These are phyloP conservation scores for Orthosia gothica DNA, from an alignment of 2,888 invertebrate species.

Conservation along the genomic window DNA sequence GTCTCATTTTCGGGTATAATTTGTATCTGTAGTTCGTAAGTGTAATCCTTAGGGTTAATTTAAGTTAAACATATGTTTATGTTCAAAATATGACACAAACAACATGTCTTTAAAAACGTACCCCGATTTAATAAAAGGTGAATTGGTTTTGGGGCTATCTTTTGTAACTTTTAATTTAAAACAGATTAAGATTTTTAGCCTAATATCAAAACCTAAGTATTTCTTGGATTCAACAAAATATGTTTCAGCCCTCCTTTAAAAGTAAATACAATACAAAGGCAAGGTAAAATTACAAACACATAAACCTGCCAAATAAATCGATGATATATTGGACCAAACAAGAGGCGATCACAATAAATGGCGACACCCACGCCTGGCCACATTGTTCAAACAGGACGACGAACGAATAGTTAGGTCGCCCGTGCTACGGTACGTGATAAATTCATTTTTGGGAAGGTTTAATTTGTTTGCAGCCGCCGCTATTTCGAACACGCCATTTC, in stretches of 20 bases:
- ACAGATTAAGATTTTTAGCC: background rate
- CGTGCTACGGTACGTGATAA: constrained; percentile 85
- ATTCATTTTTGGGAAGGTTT: constrained; percentile 91
- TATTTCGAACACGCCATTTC: constrained; percentile 89
- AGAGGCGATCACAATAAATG: constrained; percentile 63
- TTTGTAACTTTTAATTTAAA: background rate
- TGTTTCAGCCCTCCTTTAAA: background rate
- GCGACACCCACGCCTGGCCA: constrained; percentile 56
- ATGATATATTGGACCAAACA: constrained; percentile 61
- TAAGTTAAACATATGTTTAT: background rate
- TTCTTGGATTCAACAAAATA: background rate
- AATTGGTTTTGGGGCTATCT: too few species aligned
- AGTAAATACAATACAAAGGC: background rate
- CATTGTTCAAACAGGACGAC: constrained; percentile 70
- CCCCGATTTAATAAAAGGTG: too few species aligned
- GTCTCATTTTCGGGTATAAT: constrained; percentile 39
- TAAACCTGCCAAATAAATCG: constrained; percentile 59
- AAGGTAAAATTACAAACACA: constrained; percentile 35
- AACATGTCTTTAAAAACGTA: background rate
- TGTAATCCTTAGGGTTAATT: background rate
- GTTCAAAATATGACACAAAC: background rate
- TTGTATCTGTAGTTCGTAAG: background rate
- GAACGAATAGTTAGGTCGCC: constrained; percentile 82
- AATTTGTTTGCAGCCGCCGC: constrained; percentile 88
- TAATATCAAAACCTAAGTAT: background rate